A percentile compares a stretch with the other conserved stretches of the same genome.
These are phyloP conservation scores for Antennarius striatus DNA, from an alignment of 2,113 vertebrate species.

Conservation along the genomic window DNA sequence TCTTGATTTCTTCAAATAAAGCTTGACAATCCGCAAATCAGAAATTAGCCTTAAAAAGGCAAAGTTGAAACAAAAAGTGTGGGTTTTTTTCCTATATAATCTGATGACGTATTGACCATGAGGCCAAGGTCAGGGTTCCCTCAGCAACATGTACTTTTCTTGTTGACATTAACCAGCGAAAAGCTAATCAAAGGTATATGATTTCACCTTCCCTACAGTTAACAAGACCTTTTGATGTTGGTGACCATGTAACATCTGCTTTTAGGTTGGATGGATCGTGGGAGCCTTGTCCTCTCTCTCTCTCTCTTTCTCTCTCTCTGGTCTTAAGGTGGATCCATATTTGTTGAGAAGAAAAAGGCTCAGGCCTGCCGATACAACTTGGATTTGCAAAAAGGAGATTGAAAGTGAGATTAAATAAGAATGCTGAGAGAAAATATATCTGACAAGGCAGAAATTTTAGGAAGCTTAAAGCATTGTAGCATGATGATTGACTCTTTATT, in stretches of 20 bases:
- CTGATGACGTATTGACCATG: constrained; percentile 62
- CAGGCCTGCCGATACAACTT: constrained; percentile 28
- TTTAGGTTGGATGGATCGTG: constrained; percentile 56
- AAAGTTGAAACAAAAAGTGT: constrained; percentile 56
- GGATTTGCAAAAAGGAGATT: constrained; percentile 27
- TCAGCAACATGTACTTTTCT: constrained; percentile 60
- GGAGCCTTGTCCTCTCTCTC: constrained; percentile 18
- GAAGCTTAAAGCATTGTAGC: constrained; percentile 52
- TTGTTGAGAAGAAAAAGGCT: constrained; percentile 5
- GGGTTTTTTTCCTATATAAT: constrained; percentile 64
- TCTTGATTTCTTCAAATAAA: constrained; percentile 65
- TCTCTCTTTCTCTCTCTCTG: constrained; percentile 1
- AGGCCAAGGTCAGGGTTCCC: constrained; percentile 68
- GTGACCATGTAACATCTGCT: constrained; percentile 77
- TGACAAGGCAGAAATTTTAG: constrained; percentile 40
- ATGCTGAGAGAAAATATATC: constrained; percentile 51
- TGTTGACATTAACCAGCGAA: constrained; percentile 73
- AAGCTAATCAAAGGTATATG: constrained; percentile 74
- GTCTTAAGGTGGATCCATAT: constrained; percentile 45
- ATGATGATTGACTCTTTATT: constrained; percentile 54
- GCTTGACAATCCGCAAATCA: constrained; percentile 80
- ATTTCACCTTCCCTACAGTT: constrained; percentile 75
- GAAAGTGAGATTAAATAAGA: constrained; percentile 55
- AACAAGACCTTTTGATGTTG: constrained; percentile 76
- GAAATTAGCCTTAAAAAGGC: constrained; percentile 76